phyloP scores from a whole-genome alignment of 2,888 invertebrate genomes.

The Drosophila mimetica region DNA sequence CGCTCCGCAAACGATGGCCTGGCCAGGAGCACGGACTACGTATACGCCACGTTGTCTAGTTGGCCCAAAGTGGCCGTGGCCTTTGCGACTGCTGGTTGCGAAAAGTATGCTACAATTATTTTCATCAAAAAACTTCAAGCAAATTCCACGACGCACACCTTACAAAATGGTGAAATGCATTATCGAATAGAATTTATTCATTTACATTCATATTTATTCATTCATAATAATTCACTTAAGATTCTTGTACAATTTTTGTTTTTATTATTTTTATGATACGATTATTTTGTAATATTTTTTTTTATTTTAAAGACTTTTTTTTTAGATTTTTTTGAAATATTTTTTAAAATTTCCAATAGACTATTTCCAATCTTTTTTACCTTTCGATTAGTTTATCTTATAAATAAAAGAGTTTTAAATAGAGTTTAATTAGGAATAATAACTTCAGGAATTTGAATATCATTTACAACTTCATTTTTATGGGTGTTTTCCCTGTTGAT shows the following conservation, averaged over 20 bases:
- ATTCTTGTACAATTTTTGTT: neutral
- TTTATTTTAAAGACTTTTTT: no score
- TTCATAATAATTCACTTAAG: no score
- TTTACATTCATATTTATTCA: no score
- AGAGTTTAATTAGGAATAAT: neutral
- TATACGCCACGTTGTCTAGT: conserved; percentile 43
- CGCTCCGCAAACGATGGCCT: neutral
- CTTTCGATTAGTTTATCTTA: no score
- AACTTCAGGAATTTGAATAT: no score
- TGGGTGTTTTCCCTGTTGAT: neutral
- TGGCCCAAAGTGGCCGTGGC: conserved; percentile 67
- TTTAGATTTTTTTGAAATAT: no score
- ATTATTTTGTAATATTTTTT: no score
- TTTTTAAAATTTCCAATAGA: no score
- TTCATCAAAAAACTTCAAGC: conserved; percentile 60
- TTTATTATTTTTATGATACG: neutral
- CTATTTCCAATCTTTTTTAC: no score
- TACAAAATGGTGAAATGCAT: conserved; percentile 35
- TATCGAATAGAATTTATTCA: neutral
- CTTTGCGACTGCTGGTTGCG: conserved; percentile 52
- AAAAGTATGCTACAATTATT: conserved; percentile 78
- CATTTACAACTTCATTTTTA: no score
- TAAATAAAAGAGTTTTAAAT: no score
- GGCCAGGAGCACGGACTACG: conserved; percentile 33
- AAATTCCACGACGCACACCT: conserved; percentile 40